Conservation (phyloP, 2,797 vertebrate species). For the Lindbergichthys nudifrons region DNA sequence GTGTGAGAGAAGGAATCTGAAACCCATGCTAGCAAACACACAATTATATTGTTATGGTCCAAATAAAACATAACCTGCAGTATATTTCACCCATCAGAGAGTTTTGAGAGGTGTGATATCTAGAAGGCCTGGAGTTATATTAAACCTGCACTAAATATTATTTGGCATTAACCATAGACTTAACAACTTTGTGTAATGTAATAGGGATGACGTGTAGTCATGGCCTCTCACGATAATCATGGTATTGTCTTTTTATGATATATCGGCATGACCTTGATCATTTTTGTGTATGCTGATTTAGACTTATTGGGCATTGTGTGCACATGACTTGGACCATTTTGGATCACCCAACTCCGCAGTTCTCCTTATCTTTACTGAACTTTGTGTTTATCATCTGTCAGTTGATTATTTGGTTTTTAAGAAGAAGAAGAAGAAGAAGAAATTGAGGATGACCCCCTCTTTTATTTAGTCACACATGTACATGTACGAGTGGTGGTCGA, state of each 20-base stretch:
- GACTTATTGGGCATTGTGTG: no score
- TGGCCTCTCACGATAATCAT: no score
- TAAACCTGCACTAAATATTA: neutral
- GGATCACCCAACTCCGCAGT: no score
- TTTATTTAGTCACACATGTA: no score
- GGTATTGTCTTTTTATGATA: no score
- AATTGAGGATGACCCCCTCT: no score
- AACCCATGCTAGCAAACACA: neutral
- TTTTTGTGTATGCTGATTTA: no score
- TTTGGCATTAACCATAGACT: neutral
- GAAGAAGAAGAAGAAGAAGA: no score
- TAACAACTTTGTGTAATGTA: neutral
- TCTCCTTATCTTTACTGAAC: neutral
- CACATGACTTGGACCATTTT: no score
- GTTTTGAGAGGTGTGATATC: neutral
- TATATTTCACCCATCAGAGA: neutral
- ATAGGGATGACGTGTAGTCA: neutral
- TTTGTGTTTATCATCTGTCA: constrained; percentile 10
- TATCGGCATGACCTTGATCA: no score
- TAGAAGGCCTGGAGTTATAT: neutral
- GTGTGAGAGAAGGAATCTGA: constrained; percentile 1
- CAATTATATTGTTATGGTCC: constrained; percentile 6
- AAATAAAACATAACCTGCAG: neutral
- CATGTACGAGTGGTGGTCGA: no score
- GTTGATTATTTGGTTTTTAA: constrained; percentile 4